Conservation (phyloP, 2,888 invertebrate species). For the Melinopterus prodromus region DNA sequence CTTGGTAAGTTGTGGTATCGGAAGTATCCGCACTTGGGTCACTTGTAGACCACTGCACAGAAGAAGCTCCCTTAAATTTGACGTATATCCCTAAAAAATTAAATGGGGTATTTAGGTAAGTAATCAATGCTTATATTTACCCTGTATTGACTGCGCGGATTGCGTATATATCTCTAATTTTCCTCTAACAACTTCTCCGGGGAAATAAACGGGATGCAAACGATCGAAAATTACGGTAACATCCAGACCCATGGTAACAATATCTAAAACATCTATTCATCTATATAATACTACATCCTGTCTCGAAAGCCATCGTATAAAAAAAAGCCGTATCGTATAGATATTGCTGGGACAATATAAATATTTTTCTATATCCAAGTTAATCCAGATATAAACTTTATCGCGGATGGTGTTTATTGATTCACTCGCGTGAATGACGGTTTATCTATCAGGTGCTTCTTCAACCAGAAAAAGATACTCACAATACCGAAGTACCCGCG, state of each 20-base stretch:
- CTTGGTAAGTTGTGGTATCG: neutral
- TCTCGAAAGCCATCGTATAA: neutral
- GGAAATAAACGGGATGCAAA: constrained; percentile 69
- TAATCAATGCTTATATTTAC: constrained; percentile 58
- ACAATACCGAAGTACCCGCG: neutral
- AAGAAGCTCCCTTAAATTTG: constrained; percentile 73
- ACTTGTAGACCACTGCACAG: constrained; percentile 76
- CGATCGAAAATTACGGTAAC: constrained; percentile 79
- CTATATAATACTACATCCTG: neutral
- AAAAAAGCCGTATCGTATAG: constrained; percentile 6
- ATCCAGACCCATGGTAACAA: constrained; percentile 71
- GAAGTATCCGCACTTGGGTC: constrained; percentile 53
- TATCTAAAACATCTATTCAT: neutral
- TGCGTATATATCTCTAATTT: constrained; percentile 61
- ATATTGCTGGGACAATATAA: neutral
- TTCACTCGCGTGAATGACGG: neutral
- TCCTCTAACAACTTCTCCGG: constrained; percentile 67
- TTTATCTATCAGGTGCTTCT: neutral
- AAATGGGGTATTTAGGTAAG: constrained; percentile 12
- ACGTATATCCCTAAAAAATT: constrained; percentile 27
- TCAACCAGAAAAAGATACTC: neutral
- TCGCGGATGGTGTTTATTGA: neutral
- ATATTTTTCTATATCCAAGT: neutral
- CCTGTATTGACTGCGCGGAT: constrained; percentile 72
- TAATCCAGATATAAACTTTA: constrained; percentile 4